Evolutionary conservation across 2,888 invertebrate genomes (phyloP), one percentile per base, ranked within the genome.

Genomic region (Thecocarcelia acutangulata): DNA sequence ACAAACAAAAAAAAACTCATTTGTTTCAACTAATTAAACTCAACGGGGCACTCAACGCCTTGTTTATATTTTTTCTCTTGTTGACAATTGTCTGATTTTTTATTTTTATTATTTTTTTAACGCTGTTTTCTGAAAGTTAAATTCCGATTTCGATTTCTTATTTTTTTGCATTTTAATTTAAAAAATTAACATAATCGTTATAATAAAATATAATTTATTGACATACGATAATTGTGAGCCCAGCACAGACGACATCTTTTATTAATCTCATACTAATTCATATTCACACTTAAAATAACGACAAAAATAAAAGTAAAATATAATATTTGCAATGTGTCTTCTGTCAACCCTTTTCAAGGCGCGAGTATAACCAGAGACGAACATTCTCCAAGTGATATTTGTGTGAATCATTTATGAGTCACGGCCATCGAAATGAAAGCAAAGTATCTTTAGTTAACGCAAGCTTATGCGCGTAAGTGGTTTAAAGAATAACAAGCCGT

Each of bases 141-240:
- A 56, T 56, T 50, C 73, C 58, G 40, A 72, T 44, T 79, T 59
- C 46, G 58, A 56, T 64, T 70, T 77, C 5, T 48, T 59, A 42
- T 80, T 78, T 80, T 78, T 73, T 80, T 83, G 76, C 77, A 52
- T 68, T 58, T 80, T 83, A 66, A 84, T 84, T 74, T 74, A 77
- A 61, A 77, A 83, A 88, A 88, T 88, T 88, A 87, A 85, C 88
- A 88, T 88, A 85, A 86, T 85, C 86, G 85, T 87, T 86, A 88
- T 88, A 88, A 88, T 88, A 87, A 87, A 88, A 87, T 87, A 87
- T 88, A 88, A 88, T 88, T 89, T 88, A 89, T 89, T 86, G 87
- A 85, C 61, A 58, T 64, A 58, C 85, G 74, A 50, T 85, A 63
- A 46, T 73, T 72, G 68, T 87, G 77, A 59, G 69, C 40, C 21